phyloP scores from a whole-genome alignment of 2,888 invertebrate genomes.

The Chloroclysta siterata region DNA sequence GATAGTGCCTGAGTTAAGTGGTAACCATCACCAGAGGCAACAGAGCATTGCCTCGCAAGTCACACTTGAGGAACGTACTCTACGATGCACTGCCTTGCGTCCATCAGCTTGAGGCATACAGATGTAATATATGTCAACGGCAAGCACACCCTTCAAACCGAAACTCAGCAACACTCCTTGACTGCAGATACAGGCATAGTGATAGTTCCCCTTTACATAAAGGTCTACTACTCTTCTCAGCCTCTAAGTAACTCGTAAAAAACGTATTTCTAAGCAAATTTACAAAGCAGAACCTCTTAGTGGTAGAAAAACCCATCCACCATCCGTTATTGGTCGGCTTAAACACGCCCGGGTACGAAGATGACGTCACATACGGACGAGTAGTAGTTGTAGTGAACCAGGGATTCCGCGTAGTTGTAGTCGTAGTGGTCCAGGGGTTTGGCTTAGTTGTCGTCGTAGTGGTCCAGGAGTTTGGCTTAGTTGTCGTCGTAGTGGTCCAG shows the following conservation, averaged over 20 bases:
- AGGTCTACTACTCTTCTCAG: no score
- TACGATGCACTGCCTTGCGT: no score
- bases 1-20: no score
- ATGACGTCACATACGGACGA: slow-evolving; percentile 51
- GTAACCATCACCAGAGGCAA: no score
- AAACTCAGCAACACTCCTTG: no score
- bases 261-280: slow-evolving; percentile 21
- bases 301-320: slow-evolving; percentile 57
- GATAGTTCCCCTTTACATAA: no score
- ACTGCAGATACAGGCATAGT: no score
- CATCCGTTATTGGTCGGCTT: slow-evolving; percentile 51
- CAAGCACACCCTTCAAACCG: no score
- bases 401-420: slow-evolving; percentile 20
- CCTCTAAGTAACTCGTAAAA: neutral
- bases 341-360: slow-evolving; percentile 24
- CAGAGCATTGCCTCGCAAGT: no score
- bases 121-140: no score
- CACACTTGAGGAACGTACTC: no score
- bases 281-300: slow-evolving; percentile 59
- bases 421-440: slow-evolving; percentile 39
- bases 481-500: slow-evolving; percentile 42
- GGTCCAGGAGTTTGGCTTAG: slow-evolving; percentile 28
- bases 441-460: slow-evolving; percentile 41
- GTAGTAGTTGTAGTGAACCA: slow-evolving; percentile 14
- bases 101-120: no score